A percentile compares a stretch with the other conserved stretches of the same genome.
phyloP scores from a whole-genome alignment of 2,797 vertebrate species.

The Orientallactaga sibirica region DNA sequence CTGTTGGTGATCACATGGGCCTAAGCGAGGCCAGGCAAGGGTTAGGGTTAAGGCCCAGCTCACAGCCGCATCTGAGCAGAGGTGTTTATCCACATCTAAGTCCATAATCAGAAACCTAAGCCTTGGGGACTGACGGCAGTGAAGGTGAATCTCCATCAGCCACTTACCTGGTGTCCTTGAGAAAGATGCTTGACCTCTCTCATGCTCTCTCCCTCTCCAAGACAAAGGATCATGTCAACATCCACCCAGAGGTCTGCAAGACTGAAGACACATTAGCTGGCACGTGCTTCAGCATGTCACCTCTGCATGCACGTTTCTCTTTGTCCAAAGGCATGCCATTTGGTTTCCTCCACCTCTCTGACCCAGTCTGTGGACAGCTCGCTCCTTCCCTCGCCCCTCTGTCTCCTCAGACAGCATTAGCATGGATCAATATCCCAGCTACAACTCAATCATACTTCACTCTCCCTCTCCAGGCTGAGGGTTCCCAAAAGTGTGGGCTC shows the following conservation, averaged over 20 bases:
- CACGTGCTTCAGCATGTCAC: neutral
- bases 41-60: neutral
- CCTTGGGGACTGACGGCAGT: neutral
- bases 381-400: neutral
- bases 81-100: neutral
- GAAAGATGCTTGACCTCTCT: neutral
- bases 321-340: accelerated
- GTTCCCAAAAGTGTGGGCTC: neutral
- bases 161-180: neutral
- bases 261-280: accelerated
- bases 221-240: neutral
- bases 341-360: neutral
- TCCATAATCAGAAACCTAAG: neutral
- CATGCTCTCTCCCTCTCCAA: neutral
- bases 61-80: neutral
- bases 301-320: accelerated
- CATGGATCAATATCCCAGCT: neutral
- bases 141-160: neutral
- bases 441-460: neutral
- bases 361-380: neutral
- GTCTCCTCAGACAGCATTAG: neutral
- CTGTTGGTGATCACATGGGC: neutral
- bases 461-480: neutral
- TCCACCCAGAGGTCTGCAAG: neutral
- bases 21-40: too few species aligned